Base-by-base conservation (phyloP, 2,797 vertebrate genomes). In the Phylloscopus collybita region DNA sequence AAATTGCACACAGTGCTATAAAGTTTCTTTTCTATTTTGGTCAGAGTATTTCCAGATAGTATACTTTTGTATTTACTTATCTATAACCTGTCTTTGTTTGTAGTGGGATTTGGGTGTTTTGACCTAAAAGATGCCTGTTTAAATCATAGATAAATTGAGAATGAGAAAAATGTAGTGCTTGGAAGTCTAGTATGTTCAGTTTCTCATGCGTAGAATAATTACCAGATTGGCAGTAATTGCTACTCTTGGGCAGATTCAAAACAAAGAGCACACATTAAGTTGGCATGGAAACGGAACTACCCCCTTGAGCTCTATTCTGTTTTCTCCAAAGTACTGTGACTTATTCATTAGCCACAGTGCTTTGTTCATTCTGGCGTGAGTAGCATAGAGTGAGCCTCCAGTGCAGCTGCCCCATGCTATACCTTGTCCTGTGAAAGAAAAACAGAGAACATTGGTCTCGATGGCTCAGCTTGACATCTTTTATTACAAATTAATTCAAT, bases 271-370 rank as follows among this genome's bases (percentile, higher is more conserved):
- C 80, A 25, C 51, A 64, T 86, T 53, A 80, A 84, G 90, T 83
- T 95, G 94, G 61, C 88, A 90, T 95, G 92, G 93, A 95, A 92
- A 95, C 80, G 1, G 75, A 88, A 42, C 59, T 88, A 21, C 62
- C 23, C 76, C 67, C 78, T 61, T 74, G 65, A 80, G 61, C 75
- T 30, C 34, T 23, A 23, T 74, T 85, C 79, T 92, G 20, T 88
- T 88, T 80, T 71, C 73, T 88, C 65, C 54, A 84, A 69, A 88
- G 38, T 72, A 19, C 79, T n/a, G 57, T 78, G 88, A 47, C 82
- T 88, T 90, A 90, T 20, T 88, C 57, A 57, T 88, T 93, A 89
- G 66, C 40, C 36, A 67, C 18, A 1, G 59, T 49, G 71, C 65
- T 93, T 92, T 78, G 53, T 78, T 91, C 61, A 12, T 62, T 88